phyloP scores from a whole-genome alignment of 2,797 vertebrate genomes.

The Alectoris magna region DNA sequence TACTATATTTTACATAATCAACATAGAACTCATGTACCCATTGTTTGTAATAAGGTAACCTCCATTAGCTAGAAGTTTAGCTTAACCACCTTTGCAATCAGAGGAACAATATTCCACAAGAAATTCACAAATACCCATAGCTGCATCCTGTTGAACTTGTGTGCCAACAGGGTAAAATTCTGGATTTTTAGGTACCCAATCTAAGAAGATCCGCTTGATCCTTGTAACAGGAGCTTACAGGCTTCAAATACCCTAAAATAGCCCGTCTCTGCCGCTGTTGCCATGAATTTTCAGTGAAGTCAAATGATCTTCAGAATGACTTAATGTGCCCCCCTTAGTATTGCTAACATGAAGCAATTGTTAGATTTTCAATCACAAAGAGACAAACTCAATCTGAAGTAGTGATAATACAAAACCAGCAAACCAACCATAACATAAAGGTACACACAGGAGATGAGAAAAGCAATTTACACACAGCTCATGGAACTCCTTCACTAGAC shows the following conservation, averaged over 20 bases:
- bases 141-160: neutral
- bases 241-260: neutral
- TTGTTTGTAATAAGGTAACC: neutral
- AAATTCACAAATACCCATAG: neutral
- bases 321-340: neutral
- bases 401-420: neutral
- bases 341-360: neutral
- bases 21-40: neutral
- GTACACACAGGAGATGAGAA: neutral
- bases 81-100: neutral
- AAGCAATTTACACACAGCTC: neutral
- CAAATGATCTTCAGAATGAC: neutral
- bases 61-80: neutral
- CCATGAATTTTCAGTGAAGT: neutral
- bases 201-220: neutral
- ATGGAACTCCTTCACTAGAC: neutral
- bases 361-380: rapidly evolving
- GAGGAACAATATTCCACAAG: neutral
- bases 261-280: rapidly evolving
- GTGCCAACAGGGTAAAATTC: neutral
- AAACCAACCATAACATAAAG: neutral
- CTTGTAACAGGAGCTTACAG: neutral
- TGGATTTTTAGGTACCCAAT: neutral
- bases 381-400: neutral
- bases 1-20: neutral